Base-by-base conservation (phyloP, 2,113 vertebrate genomes). In the Fukomys damarensis region DNA sequence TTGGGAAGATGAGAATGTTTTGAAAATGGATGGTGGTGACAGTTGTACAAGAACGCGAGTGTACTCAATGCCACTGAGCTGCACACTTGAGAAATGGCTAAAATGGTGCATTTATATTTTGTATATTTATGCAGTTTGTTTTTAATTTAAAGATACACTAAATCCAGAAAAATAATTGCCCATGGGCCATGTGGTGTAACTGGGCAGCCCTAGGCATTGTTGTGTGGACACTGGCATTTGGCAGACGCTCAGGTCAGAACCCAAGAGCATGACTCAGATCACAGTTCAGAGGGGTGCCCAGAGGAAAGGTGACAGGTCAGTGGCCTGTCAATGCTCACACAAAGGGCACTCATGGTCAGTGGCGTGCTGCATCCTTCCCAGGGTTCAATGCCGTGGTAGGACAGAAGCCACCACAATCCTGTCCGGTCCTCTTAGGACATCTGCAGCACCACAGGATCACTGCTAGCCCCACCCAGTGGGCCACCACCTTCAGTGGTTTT, bases 331-430 rank as follows among this genome's bases (percentile, higher is more conserved):
- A 1, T 2, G 38, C 19, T 70, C 49, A 13, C 35, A 56, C 81
- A 20, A 63, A 54, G 38, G n/a, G 4, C 41, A 3, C 28, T 59
- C 22, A 0, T 16, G 12, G 56, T 22, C n/a, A 19, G 8, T 5
- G 41, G 19, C 0, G 0, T 35, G n/a, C 28, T 2, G 14, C 20
- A 19, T 11, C 28, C 13, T 49, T 22, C n/a, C 54, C 46, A 5
- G 28, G 24, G 89, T 35, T 35, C 66, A 46, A 35, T 43, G 65
- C 22, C 11, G 9, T 2, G 2, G 52, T 1, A 43, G 24, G 38
- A 38, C 59, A 30, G 6, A 38, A 52, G 14, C 28, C 2, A 3
- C 8, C 9, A 0, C 3, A 3, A 38, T n/a, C 32, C 54, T 32
- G 28, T 26, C 30, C 2, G 0, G 7, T 8, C 86, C 17, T 35